Conservation (phyloP, 1,140 invertebrate genomes). For the Drosophila novamexicana region DNA sequence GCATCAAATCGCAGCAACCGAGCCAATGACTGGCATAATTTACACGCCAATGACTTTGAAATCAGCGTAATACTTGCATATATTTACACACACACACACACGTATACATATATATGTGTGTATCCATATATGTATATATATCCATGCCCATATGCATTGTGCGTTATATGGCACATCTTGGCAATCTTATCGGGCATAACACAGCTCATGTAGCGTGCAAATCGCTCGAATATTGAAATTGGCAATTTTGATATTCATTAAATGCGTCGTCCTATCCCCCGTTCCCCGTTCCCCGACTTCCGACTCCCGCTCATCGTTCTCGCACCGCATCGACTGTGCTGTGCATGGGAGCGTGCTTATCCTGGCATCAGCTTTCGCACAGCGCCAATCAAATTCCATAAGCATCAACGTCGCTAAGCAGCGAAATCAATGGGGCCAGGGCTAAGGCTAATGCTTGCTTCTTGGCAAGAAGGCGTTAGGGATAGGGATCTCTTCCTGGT, state of each 20-base stretch:
- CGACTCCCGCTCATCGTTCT: too few species aligned
- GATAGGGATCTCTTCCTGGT: background rate
- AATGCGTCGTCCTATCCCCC: constrained; percentile 41
- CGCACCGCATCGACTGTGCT: constrained; percentile 8
- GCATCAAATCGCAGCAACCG: constrained; percentile 70
- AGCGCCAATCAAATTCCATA: constrained; percentile 76
- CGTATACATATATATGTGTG: background rate
- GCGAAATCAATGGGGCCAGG: constrained; percentile 51
- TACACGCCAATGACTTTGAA: constrained; percentile 76
- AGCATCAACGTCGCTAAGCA: constrained; percentile 78
- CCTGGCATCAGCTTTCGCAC: constrained; percentile 59
- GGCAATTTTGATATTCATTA: constrained; percentile 81
- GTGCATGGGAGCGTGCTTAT: constrained; percentile 74
- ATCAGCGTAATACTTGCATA: constrained; percentile 58
- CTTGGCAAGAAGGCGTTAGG: background rate
- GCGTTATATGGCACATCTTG: constrained; percentile 59
- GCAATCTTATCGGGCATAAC: constrained; percentile 74
- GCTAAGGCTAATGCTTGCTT: constrained; percentile 2
- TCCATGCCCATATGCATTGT: constrained; percentile 32
- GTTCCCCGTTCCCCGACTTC: background rate
- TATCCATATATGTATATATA: background rate
- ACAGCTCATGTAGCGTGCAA: constrained; percentile 76
- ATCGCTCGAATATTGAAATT: constrained; percentile 80
- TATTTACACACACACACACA: constrained; percentile 8
- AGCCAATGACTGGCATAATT: constrained; percentile 78